Base-by-base conservation (phyloP, 2,113 vertebrate species). In the Dromaius novaehollandiae region DNA sequence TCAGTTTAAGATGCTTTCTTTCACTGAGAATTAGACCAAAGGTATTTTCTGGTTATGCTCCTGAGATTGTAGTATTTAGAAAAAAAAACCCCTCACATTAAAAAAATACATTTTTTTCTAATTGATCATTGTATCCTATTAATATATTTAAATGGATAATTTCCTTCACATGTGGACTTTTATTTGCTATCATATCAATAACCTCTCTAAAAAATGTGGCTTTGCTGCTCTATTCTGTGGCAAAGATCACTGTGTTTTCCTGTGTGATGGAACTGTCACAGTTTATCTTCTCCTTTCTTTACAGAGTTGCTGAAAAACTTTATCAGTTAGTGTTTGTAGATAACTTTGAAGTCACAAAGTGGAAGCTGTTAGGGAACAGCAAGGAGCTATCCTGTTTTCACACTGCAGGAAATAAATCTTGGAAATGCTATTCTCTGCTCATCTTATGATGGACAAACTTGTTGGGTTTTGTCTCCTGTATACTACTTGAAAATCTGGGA, bases 11-110 rank as follows among this genome's bases (percentile, higher is more conserved):
- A 38, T 44, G 15, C 18, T 2, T 50, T 75, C 34, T 68, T 60
- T 5, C 8, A 60, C 19, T 50, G 42, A 13, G 11, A 70, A 3
- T 46, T 51, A 63, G 75, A 91, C 42, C 24, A 53, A 64, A 82
- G 17, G 6, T 53, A 19, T 11, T 65, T 91, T 38, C 28, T 53
- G 70, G 18, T 46, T 73, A 19, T n/a, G 15, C 15, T 88, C 16
- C n/a, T 79, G 81, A 55, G 1, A 18, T 11, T 51, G 42, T 13
- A 34, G 12, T 7, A 3, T 36, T 58, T 36, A 86, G 89, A 76
- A 2, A 9, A 1, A 5, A 25, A 58, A 69, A 44, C 1, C 0
- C 20, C 13, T 16, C 5, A 50, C 7, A 77, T 17, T 2, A 12
- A 46, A 25, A 46, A 46, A 46, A 42, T 46, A 46, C 14, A 17